These are phyloP conservation scores for Pandemis heparana DNA, from an alignment of 2,888 invertebrate genomes.

Conservation along the genomic window DNA sequence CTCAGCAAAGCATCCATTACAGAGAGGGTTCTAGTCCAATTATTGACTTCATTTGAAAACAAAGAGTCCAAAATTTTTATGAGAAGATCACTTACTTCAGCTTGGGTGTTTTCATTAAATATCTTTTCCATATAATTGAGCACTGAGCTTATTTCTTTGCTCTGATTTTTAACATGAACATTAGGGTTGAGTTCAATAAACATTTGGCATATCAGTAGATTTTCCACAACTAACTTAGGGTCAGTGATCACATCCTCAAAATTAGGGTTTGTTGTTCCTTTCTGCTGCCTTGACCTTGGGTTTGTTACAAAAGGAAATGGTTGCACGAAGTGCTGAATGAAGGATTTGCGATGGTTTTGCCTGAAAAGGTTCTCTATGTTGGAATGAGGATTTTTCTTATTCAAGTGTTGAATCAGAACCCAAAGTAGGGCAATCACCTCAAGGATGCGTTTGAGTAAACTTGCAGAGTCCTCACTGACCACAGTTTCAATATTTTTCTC, in stretches of 20 bases:
- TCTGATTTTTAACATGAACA: conserved; percentile 68
- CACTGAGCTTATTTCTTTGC: conserved; percentile 68
- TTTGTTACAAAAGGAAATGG: conserved; percentile 86
- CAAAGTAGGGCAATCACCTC: conserved; percentile 88
- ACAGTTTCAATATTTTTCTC: conserved; percentile 77
- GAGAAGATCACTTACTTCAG: conserved; percentile 59
- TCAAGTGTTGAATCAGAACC: conserved; percentile 69
- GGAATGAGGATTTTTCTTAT: conserved; percentile 65
- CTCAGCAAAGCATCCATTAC: conserved; percentile 69
- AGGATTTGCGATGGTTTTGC: conserved; percentile 80
- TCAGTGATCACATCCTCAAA: conserved; percentile 71
- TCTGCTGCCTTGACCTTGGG: conserved; percentile 65
- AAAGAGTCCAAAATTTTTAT: conserved; percentile 69
- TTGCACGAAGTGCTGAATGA: conserved; percentile 84
- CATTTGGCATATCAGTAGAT: conserved; percentile 74
- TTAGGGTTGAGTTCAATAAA: conserved; percentile 79
- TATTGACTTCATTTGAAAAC: conserved; percentile 67
- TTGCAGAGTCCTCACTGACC: conserved; percentile 87
- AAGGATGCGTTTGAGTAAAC: conserved; percentile 87
- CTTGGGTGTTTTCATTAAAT: conserved; percentile 63
- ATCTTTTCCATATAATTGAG: conserved; percentile 83
- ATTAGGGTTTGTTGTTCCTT: conserved; percentile 48
- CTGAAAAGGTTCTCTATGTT: conserved; percentile 82
- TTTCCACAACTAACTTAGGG: conserved; percentile 67
- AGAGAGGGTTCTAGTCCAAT: conserved; percentile 69